Base-by-base conservation (phyloP, 2,888 invertebrate genomes). In the Dasypolia templi region DNA sequence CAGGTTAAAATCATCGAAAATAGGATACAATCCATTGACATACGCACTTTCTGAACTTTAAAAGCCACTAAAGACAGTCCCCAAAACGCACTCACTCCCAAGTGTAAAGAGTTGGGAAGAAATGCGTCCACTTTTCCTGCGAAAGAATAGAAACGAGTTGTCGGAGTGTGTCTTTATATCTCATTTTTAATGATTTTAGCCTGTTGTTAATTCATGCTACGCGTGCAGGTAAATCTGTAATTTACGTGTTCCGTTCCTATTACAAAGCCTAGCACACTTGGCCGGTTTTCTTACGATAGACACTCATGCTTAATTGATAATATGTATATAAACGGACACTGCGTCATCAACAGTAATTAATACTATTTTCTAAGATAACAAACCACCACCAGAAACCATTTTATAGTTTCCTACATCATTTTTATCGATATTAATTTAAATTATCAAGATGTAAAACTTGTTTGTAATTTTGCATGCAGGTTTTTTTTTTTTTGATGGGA, bases 341-440 rank as follows among this genome's bases (percentile, higher is more conserved):
- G 29, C 44, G 44, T 55, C 44, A 75, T 44, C n/a, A 42, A 12
- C 26, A 51, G 32, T 26, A 49, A 49, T 59, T 42, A 42, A 72
- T 39, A 53, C 7, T 12, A 70, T 44, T 44, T 55, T 35, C 42
- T 3, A n/a, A 72, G 39, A 42, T 55, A 71, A 22, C 14, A 72
- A 26, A 44, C 39, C 39, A 39, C 39, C 39, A 39, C 39, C 39
- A 39, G 39, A 39, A n/a, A 14, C 6, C 14, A 49, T 32, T 39
- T 49, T 32, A 14, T 58, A 1, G 26, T 39, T 22, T 42, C 22
- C 39, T 42, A 42, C 17, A 39, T 42, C 19, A 73, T 51, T 19
- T 17, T 7, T 26, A 29, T 46, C n/a, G n/a, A n/a, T n/a, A n/a
- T n/a, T n/a, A n/a, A n/a, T n/a, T n/a, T n/a, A n/a, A n/a, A n/a